A percentile compares a stretch with the other conserved stretches of the same genome.
These are phyloP conservation scores for Limnephilus auricula DNA, from an alignment of 2,888 invertebrate genomes.

Conservation along the genomic window DNA sequence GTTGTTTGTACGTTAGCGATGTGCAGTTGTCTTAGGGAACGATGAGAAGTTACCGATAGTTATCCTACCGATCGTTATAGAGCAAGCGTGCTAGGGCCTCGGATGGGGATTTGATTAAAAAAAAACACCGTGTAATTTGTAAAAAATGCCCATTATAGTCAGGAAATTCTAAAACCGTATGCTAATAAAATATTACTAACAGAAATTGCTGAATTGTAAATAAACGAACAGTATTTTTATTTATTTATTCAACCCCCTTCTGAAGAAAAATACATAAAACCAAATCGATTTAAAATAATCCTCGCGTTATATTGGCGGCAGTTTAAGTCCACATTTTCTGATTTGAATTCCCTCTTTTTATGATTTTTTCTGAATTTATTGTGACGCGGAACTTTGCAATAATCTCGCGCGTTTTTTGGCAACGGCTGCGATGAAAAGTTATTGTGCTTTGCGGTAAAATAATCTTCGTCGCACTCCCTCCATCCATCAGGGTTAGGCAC, in stretches of 20 bases:
- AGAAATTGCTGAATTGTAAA: neutral
- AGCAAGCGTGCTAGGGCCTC: no score
- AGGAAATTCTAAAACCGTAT: no score
- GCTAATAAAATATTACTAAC: neutral
- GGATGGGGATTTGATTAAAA: no score
- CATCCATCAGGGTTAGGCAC: constrained; percentile 15
- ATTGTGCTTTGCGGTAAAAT: constrained; percentile 26
- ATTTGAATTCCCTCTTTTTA: neutral
- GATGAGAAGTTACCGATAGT: no score
- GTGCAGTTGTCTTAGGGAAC: no score
- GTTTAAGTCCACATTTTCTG: neutral
- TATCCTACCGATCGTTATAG: no score
- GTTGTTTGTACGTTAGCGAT: no score
- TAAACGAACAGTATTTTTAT: neutral
- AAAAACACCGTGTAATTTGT: no score
- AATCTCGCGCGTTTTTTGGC: constrained; percentile 52
- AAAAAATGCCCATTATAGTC: no score
- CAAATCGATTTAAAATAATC: neutral
- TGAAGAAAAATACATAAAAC: neutral
- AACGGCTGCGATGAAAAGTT: constrained; percentile 42
- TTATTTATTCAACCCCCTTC: neutral
- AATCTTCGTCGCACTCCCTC: neutral
- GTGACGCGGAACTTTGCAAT: constrained; percentile 58
- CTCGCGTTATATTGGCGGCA: neutral
- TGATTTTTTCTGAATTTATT: constrained; percentile 54